Evolutionary conservation across 2,113 vertebrate species (phyloP).

Genomic region (Semicossyphus pulcher): DNA sequence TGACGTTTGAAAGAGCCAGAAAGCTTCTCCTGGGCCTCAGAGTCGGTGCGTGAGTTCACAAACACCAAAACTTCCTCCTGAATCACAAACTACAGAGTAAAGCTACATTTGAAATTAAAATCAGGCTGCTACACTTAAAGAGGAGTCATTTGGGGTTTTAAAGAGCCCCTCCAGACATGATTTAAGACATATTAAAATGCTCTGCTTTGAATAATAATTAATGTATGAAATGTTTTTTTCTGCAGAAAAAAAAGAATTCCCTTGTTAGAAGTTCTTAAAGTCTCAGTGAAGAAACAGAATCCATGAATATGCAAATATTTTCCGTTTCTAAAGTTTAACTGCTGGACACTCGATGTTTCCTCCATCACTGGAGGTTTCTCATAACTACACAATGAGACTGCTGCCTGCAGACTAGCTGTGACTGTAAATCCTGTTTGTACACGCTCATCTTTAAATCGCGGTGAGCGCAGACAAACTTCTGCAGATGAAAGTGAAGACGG

Average conservation of each 20-base stretch:
- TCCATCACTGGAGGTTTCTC: not conserved
- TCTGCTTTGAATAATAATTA: constrained; percentile 5
- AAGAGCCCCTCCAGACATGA: not conserved
- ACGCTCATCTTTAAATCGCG: no score
- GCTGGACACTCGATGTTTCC: not conserved
- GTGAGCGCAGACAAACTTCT: no score
- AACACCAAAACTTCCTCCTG: not conserved
- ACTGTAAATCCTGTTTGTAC: not conserved
- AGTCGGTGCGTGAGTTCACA: not conserved
- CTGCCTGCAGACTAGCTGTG: not conserved
- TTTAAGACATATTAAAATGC: not conserved
- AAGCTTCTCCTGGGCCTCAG: not conserved
- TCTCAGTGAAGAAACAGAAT: not conserved
- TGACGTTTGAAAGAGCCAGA: not conserved
- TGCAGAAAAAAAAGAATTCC: not conserved
- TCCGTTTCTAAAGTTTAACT: not conserved
- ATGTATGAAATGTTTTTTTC: not conserved
- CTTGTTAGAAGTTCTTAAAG: not conserved
- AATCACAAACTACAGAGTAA: not conserved
- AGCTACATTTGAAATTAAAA: not conserved
- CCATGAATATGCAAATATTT: not conserved
- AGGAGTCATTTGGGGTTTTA: not conserved
- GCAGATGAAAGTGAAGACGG: not conserved
- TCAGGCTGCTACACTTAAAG: not conserved
- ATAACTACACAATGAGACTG: not conserved